Evolutionary conservation across 1,140 invertebrate species (phyloP), one percentile per base, ranked within the genome.

Genomic region (Nephotettix cincticeps): DNA sequence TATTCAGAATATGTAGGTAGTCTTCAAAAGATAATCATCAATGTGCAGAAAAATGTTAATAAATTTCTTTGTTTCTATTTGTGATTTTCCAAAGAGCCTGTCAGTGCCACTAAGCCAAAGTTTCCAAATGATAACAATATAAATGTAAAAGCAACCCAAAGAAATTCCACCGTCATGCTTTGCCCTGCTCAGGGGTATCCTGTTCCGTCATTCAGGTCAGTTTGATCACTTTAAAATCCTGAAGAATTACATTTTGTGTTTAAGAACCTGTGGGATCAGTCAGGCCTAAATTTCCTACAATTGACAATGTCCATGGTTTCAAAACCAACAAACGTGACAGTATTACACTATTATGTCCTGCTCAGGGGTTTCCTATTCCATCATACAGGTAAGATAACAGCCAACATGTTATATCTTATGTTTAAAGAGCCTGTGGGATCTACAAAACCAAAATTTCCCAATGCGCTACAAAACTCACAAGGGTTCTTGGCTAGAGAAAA

Each of bases 231-330:
- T 47, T 2, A 70, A 6, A 6, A 4, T 36, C 32, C 4, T 36
- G 14, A 36, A 6, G 4, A 6, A 14, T 36, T 36, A 13, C 79
- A 74, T 79, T 4, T 69, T 75, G 65, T 70, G 23, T 70, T 43
- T 43, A 40, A 92, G 90, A 92, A 80, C 90, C 90, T 25, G 86
- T 91, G 74, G 89, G 87, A 73, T 88, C 88, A 78, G 89, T 89
- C 58, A 84, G 85, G 74, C 89, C 89, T 71, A 78, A 76, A 63
- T 79, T 81, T 27, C 71, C 77, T 21, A 76, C 73, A 30, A 84
- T 58, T 65, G 71, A 71, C 47, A 75, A 64, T 63, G 69, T 71
- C 71, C 71, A 63, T 51, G 83, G 86, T 75, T 89, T 88, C 79
- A 78, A 78, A 58, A 81, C 79, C 28, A 78, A 88, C 87, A 80